Conservation (phyloP, 2,113 vertebrate genomes). For the Salvelinus sp. region DNA sequence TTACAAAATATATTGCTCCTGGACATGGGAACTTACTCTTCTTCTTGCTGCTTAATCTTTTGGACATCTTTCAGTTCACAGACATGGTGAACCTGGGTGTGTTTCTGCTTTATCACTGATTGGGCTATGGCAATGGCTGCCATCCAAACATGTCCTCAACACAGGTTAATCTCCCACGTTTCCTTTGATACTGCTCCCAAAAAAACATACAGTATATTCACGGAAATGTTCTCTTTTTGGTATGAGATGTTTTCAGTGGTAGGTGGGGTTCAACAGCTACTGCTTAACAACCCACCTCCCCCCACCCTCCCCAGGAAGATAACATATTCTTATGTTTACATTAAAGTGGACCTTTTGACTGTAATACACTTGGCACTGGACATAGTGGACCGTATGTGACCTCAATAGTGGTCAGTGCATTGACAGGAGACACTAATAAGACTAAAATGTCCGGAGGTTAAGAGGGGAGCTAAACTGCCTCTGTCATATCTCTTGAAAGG, state of each 20-base stretch:
- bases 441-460: too few species aligned
- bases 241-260: too few species aligned
- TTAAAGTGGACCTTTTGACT: not conserved
- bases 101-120: not conserved
- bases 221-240: not conserved
- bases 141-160: not conserved
- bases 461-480: not conserved
- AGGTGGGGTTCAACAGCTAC: too few species aligned
- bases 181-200: not conserved
- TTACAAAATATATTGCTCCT: not conserved
- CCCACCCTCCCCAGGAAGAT: not conserved
- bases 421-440: too few species aligned
- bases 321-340: not conserved
- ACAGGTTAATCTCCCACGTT: not conserved
- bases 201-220: not conserved
- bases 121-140: not conserved
- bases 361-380: too few species aligned
- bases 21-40: not conserved
- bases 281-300: too few species aligned
- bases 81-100: constrained; percentile 24
- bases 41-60: not conserved
- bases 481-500: not conserved
- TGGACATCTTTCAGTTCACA: constrained; percentile 11
- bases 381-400: too few species aligned
- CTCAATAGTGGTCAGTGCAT: too few species aligned